Percentiles rank a stretch among this genome's conserved stretches.
Conservation (phyloP, 2,888 invertebrate species). For the Heteropelma amictum region DNA sequence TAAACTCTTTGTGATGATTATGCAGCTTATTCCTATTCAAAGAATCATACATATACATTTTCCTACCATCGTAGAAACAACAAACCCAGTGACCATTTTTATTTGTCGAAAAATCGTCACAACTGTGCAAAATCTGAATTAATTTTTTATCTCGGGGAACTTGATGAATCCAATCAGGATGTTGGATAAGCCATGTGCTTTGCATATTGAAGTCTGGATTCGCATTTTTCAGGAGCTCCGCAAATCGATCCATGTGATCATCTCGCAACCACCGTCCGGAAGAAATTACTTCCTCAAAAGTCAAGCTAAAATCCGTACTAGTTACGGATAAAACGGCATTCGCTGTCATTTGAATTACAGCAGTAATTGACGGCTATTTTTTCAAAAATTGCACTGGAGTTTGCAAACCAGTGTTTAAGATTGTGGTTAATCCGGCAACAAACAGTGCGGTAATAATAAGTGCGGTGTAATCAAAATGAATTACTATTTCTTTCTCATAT, state of each 20-base stretch:
- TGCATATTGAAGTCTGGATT: constrained; percentile 17
- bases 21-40: constrained; percentile 19
- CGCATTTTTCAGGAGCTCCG: constrained; percentile 1
- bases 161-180: constrained; percentile 8
- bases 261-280: constrained; percentile 23
- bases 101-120: constrained; percentile 18
- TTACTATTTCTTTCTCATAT: no score
- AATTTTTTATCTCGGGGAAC: constrained; percentile 1
- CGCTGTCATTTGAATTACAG: no score
- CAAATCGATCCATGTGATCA: constrained; percentile 23
- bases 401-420: no score
- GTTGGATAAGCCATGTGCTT: constrained; percentile 12
- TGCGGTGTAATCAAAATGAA: no score
- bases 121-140: constrained; percentile 36
- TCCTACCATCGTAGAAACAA: constrained; percentile 26
- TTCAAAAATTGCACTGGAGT: no score
- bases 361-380: no score
- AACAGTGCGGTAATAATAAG: no score
- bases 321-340: no score
- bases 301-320: constrained; percentile 1
- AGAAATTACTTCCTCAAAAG: constrained; percentile 15
- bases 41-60: constrained; percentile 45
- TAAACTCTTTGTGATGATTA: neutral
- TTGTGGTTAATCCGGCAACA: no score
- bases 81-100: constrained; percentile 41